Evolutionary conservation across 1,140 invertebrate species (phyloP), one percentile per base, ranked within the genome.

Genomic region (Campoletis sonorensis): DNA sequence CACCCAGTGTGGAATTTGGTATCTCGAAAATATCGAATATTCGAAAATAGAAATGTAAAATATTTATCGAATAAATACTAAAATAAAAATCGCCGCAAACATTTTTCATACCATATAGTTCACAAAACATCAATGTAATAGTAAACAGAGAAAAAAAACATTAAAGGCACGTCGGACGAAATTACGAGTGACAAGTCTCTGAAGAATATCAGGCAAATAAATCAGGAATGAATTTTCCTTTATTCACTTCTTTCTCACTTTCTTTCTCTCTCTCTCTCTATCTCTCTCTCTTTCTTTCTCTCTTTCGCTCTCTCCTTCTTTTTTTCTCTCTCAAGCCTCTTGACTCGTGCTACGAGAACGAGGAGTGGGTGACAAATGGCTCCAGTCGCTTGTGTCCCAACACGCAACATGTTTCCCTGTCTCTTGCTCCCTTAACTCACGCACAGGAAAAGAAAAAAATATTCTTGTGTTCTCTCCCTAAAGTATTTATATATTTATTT

Each of bases 391-490:
- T 58, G 54, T 58, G 5, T n/a, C 54, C 18, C 18, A n/a, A 58
- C 54, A 58, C 54, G 54, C 54, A 58, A 58, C 54, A 23, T 58
- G 18, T 58, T 58, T 23, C 54, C 18, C 54, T 58, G 80, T 54
- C 73, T 64, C 40, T 18, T 49, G 21, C 49, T 64, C 71, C 18
- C 15, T 73, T 68, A 16, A 15, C 54, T 23, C 18, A 58, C 54
- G 54, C 5, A 58, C 54, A 23, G 13, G 18, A 58, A 58, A 4
- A 58, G 21, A 45, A 45, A 45, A 45, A 45, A 45, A 13, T 45
- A 45, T 8, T 13, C 8, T 45, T 13, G 40, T 45, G 40, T 45
- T 13, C 40, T 45, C 40, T 45, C 8, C 7, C 40, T 11, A 13
- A 45, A 13, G 40, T 45, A 45, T 45, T 45, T 45, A 45, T 45